Base-by-base conservation (phyloP, 2,113 vertebrate genomes). In the Redunca redunca region DNA sequence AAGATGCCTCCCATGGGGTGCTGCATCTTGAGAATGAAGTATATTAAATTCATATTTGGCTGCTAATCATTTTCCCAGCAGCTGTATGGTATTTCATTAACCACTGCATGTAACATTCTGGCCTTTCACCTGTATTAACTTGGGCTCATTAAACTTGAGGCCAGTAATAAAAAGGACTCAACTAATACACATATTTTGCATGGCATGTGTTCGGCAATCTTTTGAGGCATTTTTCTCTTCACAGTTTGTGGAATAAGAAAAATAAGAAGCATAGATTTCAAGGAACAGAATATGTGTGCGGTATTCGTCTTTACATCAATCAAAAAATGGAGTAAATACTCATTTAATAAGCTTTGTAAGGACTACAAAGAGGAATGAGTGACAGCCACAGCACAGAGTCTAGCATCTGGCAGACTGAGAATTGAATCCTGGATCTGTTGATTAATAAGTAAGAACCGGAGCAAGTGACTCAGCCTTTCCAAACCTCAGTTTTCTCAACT, bases 11-110 rank as follows among this genome's bases (percentile, higher is more conserved):
- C 97, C 96, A 15, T 28, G 64, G 74, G 90, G 67, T 88, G 48
- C 55, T 96, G 60, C 86, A 89, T 91, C 91, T 94, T 62, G 91
- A 97, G 95, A 97, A 95, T 92, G 90, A 95, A 96, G 96, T 88
- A 86, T 96, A 97, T 98, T 96, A 98, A 97, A 97, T 96, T 96
- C 96, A 95, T 94, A 96, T 97, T 97, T 96, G 96, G 60, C 71
- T 92, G 77, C 92, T 98, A 98, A 97, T 98, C 94, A 83, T 96
- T 95, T 97, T 97, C 96, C 96, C 95, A 97, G 95, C 95, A 93
- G 95, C 78, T 93, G 95, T 97, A 78, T 96, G 94, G 94, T 97
- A 96, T 98, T 98, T 95, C 97, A 97, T 98, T 97, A 96, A 95
- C 92, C 62, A 81, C 96, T 60, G 83, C 96, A 92, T 94, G 97